Base-by-base conservation (phyloP, 92 coral and sea anemone genomes). In the Pocillopora meandrina region DNA sequence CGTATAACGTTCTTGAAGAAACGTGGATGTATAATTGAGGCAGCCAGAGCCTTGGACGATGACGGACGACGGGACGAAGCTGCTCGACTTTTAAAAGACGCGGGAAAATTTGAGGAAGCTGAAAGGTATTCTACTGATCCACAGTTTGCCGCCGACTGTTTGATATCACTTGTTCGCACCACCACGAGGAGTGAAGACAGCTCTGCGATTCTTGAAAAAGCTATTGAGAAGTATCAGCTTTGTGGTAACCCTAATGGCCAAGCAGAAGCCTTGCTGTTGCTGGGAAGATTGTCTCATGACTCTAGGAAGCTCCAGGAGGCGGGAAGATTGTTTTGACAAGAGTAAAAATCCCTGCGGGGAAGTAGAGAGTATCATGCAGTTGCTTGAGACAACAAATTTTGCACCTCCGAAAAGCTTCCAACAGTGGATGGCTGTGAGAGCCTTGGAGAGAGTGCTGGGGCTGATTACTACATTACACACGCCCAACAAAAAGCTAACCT, bases 41-140 rank as follows among this genome's bases (percentile, higher is more conserved):
- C 98, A 19, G 95, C 93, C 15, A 65, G 87, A 72, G 91, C 94
- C 12, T 76, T 95, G 87, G 87, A 90, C 10, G 84, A 80, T 17
- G 92, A 89, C 72, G 92, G 94, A 60, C 90, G 87, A 59, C 62
- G 86, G 34, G 91, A 90, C 18, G 98, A 95, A 42, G 98, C 98
- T 6, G 97, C 98, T 0, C 73, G n/a, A 55, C 72, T 93, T 72
- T 87, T 95, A 76, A 87, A 83, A 83, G 87, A 89, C 31, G 79
- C 84, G 18, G 98, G 98, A 10, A 85, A 79, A 56, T 93, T 95
- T 74, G 66, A 72, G 23, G 94, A 91, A 74, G 98, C 98, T 11
- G 73, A 85, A 20, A 80, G 73, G 19, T 86, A 82, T 61, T 87
- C 92, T 2, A 76, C 33, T 12, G 93, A 93, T 90, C 87, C 79